These are phyloP conservation scores for Brevimyrus niger DNA, from an alignment of 2,113 vertebrate species.

Conservation along the genomic window DNA sequence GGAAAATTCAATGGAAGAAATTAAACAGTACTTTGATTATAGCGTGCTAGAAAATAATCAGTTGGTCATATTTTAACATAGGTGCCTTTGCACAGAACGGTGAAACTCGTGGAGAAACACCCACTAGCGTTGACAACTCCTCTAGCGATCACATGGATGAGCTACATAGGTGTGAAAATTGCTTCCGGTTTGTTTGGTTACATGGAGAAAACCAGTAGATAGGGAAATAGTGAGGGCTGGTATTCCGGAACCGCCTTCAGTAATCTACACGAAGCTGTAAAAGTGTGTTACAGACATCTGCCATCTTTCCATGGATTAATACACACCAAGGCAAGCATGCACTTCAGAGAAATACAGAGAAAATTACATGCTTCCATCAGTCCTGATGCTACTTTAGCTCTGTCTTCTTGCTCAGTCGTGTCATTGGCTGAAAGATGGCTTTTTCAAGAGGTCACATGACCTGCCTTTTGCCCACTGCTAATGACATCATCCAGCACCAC, in stretches of 20 bases:
- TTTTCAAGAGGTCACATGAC: not conserved
- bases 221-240: conserved; percentile 8
- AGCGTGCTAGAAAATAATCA: not conserved
- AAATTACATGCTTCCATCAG: not conserved
- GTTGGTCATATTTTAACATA: not conserved
- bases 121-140: not conserved
- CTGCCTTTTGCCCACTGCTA: not conserved
- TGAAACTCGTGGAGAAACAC: not conserved
- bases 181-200: conserved; percentile 18
- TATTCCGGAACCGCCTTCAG: not conserved
- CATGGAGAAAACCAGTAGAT: conserved; percentile 35
- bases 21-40: not conserved
- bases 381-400: too few relatives aligned
- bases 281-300: not conserved
- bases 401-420: not conserved
- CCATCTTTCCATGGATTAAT: not conserved
- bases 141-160: conserved; percentile 30
- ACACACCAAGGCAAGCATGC: not conserved
- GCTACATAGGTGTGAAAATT: conserved; percentile 29
- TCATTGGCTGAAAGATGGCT: not conserved
- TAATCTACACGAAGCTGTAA: not conserved
- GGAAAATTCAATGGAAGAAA: not conserved
- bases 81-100: not conserved
- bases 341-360: not conserved
- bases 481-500: not conserved